Conservation (phyloP, 2,797 vertebrate genomes). For the Hippopotamyrus pictus region DNA sequence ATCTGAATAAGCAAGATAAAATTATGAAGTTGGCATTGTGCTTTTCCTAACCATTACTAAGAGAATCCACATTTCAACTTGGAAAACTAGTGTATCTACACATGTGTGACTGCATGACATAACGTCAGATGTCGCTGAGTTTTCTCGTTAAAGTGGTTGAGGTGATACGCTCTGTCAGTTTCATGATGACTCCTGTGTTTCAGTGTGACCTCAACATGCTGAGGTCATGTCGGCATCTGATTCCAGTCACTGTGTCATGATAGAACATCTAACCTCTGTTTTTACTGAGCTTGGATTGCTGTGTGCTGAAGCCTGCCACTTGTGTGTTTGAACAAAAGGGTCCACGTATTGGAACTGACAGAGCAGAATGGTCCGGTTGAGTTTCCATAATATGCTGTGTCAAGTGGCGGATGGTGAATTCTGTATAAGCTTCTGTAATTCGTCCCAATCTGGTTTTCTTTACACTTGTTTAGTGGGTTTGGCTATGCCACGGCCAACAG, state of each 20-base stretch:
- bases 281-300: slow-evolving; percentile 22
- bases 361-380: slow-evolving; percentile 32
- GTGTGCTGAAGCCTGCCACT: slow-evolving; percentile 29
- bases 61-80: background rate
- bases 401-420: slow-evolving; percentile 26
- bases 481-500: background rate
- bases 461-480: background rate
- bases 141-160: background rate
- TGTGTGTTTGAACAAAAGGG: slow-evolving; percentile 30
- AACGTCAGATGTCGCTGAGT: background rate
- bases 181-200: background rate
- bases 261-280: slow-evolving; percentile 11
- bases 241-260: slow-evolving; percentile 5
- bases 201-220: background rate
- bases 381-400: slow-evolving; percentile 24
- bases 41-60: background rate
- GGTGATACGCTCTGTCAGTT: background rate
- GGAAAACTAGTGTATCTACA: background rate
- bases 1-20: background rate
- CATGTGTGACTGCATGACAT: background rate
- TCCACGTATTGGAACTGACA: slow-evolving; percentile 22
- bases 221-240: slow-evolving; percentile 16
- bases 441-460: slow-evolving; percentile 22
- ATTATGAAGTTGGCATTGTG: background rate
- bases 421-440: slow-evolving; percentile 30